A percentile compares a stretch with the other conserved stretches of the same genome.
phyloP scores from a whole-genome alignment of 1,140 invertebrate species.

The Antheraea mylitta region DNA sequence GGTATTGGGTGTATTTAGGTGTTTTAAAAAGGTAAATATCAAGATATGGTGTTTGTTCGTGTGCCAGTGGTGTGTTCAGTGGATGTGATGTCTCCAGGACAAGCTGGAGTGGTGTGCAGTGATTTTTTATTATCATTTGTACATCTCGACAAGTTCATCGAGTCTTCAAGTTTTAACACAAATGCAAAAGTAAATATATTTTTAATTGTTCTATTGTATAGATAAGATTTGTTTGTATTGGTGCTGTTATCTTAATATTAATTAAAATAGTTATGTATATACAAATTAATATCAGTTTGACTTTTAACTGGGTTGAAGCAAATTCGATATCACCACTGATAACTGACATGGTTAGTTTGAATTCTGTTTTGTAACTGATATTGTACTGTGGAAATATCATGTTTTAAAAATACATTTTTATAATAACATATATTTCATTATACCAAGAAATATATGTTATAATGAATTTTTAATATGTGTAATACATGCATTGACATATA shows the following conservation, averaged over 20 bases:
- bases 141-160: conserved; percentile 8
- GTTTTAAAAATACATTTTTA: no score
- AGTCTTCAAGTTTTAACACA: conserved; percentile 34
- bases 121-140: conserved; percentile 28
- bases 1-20: conserved; percentile 71
- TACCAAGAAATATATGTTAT: no score
- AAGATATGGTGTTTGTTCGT: conserved; percentile 61
- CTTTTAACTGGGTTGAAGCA: neutral
- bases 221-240: conserved; percentile 42
- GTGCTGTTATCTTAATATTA: conserved; percentile 25
- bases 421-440: no score
- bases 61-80: conserved; percentile 75
- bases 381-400: no score
- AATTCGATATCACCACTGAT: neutral
- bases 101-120: conserved; percentile 56
- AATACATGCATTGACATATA: no score
- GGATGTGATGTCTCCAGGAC: conserved; percentile 63
- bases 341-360: neutral
- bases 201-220: conserved; percentile 52
- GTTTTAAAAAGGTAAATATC: conserved; percentile 52
- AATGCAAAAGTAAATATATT: conserved; percentile 73
- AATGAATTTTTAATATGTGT: no score
- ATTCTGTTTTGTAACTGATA: no score
- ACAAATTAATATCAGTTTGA: neutral
- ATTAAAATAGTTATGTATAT: neutral